Percentiles rank a stretch among this genome's conserved stretches.
Conservation (phyloP, 2,888 invertebrate genomes). For the Gymnoscelis rufifasciata region DNA sequence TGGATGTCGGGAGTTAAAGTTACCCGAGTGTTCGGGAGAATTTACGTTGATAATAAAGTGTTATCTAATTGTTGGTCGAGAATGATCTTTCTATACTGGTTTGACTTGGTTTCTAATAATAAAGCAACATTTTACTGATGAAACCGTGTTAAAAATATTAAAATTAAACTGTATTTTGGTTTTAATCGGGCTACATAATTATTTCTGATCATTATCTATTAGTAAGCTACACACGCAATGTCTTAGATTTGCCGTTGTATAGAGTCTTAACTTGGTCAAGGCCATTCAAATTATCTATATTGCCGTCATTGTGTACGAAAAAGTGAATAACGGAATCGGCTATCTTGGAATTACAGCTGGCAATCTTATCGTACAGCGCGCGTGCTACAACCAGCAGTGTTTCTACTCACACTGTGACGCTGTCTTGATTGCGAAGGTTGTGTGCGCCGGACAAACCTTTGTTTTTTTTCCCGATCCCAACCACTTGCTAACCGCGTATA, state of each 20-base stretch:
- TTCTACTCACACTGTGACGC: constrained; percentile 66
- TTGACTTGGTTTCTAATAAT: too few relatives aligned
- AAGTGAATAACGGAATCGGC: not conserved
- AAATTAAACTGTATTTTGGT: too few relatives aligned
- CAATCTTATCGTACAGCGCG: constrained; percentile 44
- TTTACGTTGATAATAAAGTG: too few relatives aligned
- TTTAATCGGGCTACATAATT: too few relatives aligned
- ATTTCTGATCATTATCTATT: too few relatives aligned
- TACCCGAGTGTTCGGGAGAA: constrained; percentile 14
- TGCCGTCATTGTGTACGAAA: not conserved
- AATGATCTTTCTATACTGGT: too few relatives aligned
- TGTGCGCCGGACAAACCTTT: constrained; percentile 50
- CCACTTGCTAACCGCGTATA: constrained; percentile 52
- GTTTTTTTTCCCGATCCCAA: constrained; percentile 56
- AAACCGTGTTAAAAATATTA: too few relatives aligned
- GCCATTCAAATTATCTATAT: not conserved
- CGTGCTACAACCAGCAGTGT: constrained; percentile 23
- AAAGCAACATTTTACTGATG: too few relatives aligned
- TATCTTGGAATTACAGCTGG: constrained; percentile 28
- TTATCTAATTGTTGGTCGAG: too few relatives aligned
- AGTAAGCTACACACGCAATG: not conserved
- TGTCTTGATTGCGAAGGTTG: constrained; percentile 51
- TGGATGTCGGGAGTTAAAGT: constrained; percentile 27
- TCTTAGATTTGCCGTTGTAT: not conserved
- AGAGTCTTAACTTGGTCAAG: not conserved